Evolutionary conservation across 2,797 vertebrate species (phyloP), one percentile per base, ranked within the genome.

Genomic region (Merluccius polli): DNA sequence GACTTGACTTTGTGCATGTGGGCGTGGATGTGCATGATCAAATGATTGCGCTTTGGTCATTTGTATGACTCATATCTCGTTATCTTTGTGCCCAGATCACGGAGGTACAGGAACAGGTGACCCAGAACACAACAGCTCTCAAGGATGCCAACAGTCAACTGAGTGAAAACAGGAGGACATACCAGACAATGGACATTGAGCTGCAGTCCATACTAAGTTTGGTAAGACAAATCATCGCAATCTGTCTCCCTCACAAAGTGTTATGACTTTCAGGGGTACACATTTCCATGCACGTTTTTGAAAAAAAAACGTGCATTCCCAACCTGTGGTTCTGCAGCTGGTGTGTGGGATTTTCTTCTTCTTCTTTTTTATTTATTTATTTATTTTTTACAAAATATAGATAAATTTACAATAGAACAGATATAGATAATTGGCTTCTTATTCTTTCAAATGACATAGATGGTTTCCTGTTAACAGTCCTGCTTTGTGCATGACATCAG

Each of bases 121-220:
- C 86, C 1, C 79, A 92, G 81, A 94, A 84, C 83, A 88, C 91
- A 3, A 84, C 89, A 76, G 89, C 91, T 35, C 81, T 95, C 76
- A 94, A 94, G 81, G 92, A 92, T 0, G 86, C 91, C n/a, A 83
- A 82, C 1, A 82, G 0, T 1, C 13, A 78, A 2, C 0, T 92
- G 24, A 82, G 68, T 11, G 92, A 90, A 32, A 85, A 79, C 18
- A 91, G 77, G 13, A 89, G 87, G 63, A 90, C 38, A 44, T 74
- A 85, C 72, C 92, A 94, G 80, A 3, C 33, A 0, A 71, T 93
- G 80, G 93, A 94, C 0, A 91, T 93, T 44, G 92, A 94, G 6
- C 86, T 87, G 30, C 93, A 97, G 1, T 93, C 95, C 4, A 81
- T 90, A 63, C 91, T 79, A 70, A 95, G 92, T 76, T 74, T 94